Base-by-base conservation (phyloP, 64 coral and sea anemone genomes). In the Catalaphyllia jardinei region DNA sequence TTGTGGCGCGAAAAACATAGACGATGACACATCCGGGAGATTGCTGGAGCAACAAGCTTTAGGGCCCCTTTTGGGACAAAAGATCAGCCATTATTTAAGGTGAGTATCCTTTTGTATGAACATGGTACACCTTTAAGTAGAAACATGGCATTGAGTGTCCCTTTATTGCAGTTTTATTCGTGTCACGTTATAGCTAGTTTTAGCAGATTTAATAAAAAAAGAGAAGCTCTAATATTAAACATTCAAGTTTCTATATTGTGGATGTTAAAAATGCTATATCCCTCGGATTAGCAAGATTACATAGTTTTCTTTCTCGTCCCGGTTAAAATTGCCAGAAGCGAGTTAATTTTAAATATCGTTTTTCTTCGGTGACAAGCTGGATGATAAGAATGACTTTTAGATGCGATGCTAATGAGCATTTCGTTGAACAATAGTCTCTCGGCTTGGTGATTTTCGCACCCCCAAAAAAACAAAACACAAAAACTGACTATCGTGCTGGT, bases 131-230 rank as follows among this genome's bases (percentile, higher is more conserved):
- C 33, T 35, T 1, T 35, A 61, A 19, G 28, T 62, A 33, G 18
- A 31, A 42, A 14, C 29, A 65, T 83, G 59, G 14, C 38, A 63
- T 69, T 69, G 61, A 65, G 60, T 22, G 6, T 39, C 17, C n/a
- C n/a, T n/a, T n/a, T n/a, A n/a, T n/a, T n/a, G n/a, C n/a, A n/a
- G 59, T 31, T 65, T 24, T 83, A 83, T 83, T 83, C 30, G 65
- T 31, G 60, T 33, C 75, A 77, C 46, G 0, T 51, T 77, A 60
- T 54, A 79, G 25, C 11, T 50, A 79, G 55, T 79, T 79, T 79
- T 55, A 79, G n/a, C 12, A 0, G n/a, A 55, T 79, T 59, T 52
- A 20, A 27, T 52, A 28, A 54, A 79, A n/a, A 10, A 55, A 22
- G 22, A 55, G 39, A n/a, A 78, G 49, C 24, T 19, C 35, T 76